Conservation (phyloP, 2,797 vertebrate species). For the Fistularia commersonii region DNA sequence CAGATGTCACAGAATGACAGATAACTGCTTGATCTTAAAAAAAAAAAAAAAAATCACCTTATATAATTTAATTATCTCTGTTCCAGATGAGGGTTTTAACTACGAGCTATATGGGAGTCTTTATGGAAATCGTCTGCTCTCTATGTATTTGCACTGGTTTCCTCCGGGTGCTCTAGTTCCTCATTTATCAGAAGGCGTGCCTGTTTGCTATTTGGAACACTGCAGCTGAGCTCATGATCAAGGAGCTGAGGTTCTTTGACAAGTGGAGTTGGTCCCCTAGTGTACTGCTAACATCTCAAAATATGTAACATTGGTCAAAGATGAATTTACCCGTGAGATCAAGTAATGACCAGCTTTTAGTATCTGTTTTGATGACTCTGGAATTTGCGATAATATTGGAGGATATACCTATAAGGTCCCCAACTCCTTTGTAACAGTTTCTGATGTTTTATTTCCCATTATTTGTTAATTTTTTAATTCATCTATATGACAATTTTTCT, state of each 20-base stretch:
- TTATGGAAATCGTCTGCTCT: not conserved
- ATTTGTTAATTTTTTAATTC: too few species aligned
- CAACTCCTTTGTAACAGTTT: too few species aligned
- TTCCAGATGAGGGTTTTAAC: too few species aligned
- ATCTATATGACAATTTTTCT: too few species aligned
- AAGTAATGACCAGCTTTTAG: conserved; percentile 2
- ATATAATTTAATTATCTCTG: too few species aligned
- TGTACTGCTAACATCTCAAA: conserved; percentile 1
- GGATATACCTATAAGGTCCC: too few species aligned
- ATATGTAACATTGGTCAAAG: conserved; percentile 2
- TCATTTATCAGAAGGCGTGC: not conserved
- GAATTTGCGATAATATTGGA: too few species aligned
- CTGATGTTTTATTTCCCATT: too few species aligned
- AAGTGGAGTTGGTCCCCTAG: too few species aligned
- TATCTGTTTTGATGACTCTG: not conserved
- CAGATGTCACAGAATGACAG: too few species aligned
- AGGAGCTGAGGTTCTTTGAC: conserved; percentile 4
- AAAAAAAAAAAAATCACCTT: too few species aligned
- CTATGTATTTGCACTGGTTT: not conserved
- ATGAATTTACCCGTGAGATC: not conserved
- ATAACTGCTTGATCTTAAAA: too few species aligned
- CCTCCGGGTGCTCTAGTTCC: not conserved
- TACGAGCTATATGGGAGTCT: not conserved
- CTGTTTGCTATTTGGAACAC: not conserved
- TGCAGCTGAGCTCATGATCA: not conserved